phyloP scores from a whole-genome alignment of 2,888 invertebrate genomes.

The Aelia acuminata region DNA sequence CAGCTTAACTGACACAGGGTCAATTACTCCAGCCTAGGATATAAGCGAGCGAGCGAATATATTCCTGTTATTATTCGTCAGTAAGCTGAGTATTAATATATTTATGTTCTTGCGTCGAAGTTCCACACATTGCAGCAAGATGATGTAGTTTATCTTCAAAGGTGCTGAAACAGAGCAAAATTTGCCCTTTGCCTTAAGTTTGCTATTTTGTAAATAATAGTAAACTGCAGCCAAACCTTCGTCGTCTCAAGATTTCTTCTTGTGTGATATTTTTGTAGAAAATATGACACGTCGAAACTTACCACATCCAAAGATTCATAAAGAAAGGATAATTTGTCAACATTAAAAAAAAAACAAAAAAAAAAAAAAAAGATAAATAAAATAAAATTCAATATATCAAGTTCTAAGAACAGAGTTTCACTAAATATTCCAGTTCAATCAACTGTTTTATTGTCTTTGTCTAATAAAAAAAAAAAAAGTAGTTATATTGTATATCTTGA shows the following conservation, averaged over 20 bases:
- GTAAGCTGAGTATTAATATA: slow-evolving; percentile 6
- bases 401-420: neutral
- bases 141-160: neutral
- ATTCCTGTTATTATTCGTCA: neutral
- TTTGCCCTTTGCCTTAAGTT: neutral
- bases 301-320: neutral
- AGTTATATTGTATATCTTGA: neutral
- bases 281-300: neutral
- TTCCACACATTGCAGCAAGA: neutral
- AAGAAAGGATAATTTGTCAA: neutral
- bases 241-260: neutral
- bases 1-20: slow-evolving; percentile 28
- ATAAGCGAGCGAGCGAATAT: neutral
- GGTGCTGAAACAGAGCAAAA: neutral
- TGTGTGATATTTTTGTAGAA: neutral
- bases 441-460: neutral
- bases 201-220: neutral
- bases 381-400: neutral
- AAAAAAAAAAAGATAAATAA: neutral
- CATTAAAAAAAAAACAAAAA: neutral
- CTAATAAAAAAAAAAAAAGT: neutral
- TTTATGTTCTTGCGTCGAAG: neutral
- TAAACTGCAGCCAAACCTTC: neutral
- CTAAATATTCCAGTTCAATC: neutral
- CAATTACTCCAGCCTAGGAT: neutral